phyloP scores from a whole-genome alignment of 2,797 vertebrate species.

The Pipistrellus pipistrellus region DNA sequence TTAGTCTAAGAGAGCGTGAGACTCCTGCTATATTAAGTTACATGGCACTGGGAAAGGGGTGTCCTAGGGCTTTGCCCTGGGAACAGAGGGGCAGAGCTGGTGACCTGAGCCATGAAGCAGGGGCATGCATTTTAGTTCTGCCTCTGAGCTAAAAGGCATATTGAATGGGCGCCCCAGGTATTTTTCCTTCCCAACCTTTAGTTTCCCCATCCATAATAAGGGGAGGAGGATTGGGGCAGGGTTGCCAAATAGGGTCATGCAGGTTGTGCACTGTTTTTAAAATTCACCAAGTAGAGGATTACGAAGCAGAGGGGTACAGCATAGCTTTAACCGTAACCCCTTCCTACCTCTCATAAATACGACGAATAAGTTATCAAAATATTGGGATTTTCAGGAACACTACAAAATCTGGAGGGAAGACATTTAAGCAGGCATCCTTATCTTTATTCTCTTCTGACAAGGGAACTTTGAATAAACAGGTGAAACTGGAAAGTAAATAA shows the following conservation, averaged over 20 bases:
- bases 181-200: not conserved
- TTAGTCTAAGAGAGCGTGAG: not conserved
- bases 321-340: not conserved
- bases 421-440: not conserved
- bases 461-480: not conserved
- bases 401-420: not conserved
- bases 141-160: not conserved
- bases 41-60: not conserved
- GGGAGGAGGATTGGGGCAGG: not conserved
- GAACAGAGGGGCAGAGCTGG: not conserved
- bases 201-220: not conserved
- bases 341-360: not conserved
- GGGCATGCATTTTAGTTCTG: not conserved
- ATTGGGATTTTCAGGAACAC: constrained; percentile 19
- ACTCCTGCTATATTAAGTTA: not conserved
- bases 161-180: not conserved
- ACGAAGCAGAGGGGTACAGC: not conserved
- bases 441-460: not conserved
- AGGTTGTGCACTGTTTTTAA: not conserved
- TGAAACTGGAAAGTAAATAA: not conserved
- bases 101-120: not conserved
- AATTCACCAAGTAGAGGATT: constrained; percentile 14
- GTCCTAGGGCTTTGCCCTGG: not conserved
- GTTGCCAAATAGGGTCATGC: not conserved
- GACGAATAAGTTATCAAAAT: not conserved